Conservation (phyloP, 35 echinoderm and acorn worm species). For the Apostichopus parvimensis region DNA sequence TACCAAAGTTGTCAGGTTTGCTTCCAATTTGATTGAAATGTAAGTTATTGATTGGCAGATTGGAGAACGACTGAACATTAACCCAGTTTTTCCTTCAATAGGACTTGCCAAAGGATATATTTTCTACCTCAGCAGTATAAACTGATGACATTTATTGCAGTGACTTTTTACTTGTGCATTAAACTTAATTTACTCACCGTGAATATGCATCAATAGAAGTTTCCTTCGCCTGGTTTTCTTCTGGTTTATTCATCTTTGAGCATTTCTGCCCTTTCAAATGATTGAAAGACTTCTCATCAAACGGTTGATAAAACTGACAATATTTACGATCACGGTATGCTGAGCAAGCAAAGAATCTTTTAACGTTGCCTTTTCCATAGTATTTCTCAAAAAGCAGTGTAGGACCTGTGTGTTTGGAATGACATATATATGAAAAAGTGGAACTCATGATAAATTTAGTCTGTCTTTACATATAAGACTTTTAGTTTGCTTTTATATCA, state of each 20-base stretch:
- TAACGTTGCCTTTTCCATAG: not conserved
- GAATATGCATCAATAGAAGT: not conserved
- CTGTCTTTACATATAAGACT: too few species aligned
- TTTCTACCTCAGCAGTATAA: too few species aligned
- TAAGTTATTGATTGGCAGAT: too few species aligned
- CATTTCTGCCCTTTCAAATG: not conserved
- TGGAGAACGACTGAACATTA: too few species aligned
- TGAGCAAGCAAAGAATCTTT: slow-evolving; percentile 87
- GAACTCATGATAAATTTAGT: too few species aligned
- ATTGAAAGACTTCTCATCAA: slow-evolving; percentile 42
- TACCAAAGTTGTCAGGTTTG: too few species aligned
- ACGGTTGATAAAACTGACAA: slow-evolving; percentile 75
- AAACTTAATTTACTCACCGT: not conserved
- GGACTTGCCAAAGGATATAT: too few species aligned
- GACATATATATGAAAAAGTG: too few species aligned
- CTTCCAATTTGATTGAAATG: too few species aligned
- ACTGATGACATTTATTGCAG: not conserved
- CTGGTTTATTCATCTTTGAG: not conserved
- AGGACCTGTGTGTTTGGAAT: slow-evolving; percentile 63
- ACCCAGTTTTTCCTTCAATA: too few species aligned
- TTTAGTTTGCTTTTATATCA: too few species aligned
- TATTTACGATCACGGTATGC: slow-evolving; percentile 83
- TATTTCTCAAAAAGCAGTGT: slow-evolving; percentile 89
- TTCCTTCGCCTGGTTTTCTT: not conserved
- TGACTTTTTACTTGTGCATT: not conserved